Base-by-base conservation (phyloP, 2,888 invertebrate species). In the Autographa pulchrina region DNA sequence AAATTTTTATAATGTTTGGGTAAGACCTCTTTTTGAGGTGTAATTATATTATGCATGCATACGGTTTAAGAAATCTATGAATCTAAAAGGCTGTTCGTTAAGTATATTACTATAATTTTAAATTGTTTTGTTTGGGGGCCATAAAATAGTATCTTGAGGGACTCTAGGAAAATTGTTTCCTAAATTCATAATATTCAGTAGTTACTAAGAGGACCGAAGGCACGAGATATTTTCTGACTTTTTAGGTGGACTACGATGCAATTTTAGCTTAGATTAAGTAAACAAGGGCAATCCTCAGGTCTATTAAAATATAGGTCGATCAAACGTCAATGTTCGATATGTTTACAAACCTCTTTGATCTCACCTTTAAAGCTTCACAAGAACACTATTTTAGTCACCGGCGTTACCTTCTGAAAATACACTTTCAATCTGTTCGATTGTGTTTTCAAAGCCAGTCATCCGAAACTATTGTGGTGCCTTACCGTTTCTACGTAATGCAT, bases 1-100 rank as follows among this genome's bases (percentile, higher is more conserved):
- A 87, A 88, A 86, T 84, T 87, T 87, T 89, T 82, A 88, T 88
- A 85, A 83, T 77, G 79, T 80, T 75, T 78, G 75, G 59, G 70
- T 71, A 65, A 66, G 74, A 81, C 75, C 74, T 80, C 75, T 64
- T 75, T 82, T 75, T 68, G 71, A 65, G 54, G 70, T 68, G 70
- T 71, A 68, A 74, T 68, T 71, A 68, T 61, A 48, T 65, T 73
- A 69, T 60, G 20, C 35, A 41, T 74, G 65, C 14, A 43, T n/a
- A n/a, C n/a, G n/a, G 43, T 13, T 43, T 1, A 16, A 43, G 43
- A 43, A 43, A 43, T 14, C 9, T 13, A 43, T 35, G 35, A 43
- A 43, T 14, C 14, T 43, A 14, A 13, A 43, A 43, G 43, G 11
- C 14, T 35, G 35, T 8, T 35, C 25, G 3, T 2, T 25, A 25